Percentiles rank a stretch among this genome's conserved stretches.
These are phyloP conservation scores for Buphagus erythrorhynchus DNA, from an alignment of 2,797 vertebrate genomes.

Conservation along the genomic window DNA sequence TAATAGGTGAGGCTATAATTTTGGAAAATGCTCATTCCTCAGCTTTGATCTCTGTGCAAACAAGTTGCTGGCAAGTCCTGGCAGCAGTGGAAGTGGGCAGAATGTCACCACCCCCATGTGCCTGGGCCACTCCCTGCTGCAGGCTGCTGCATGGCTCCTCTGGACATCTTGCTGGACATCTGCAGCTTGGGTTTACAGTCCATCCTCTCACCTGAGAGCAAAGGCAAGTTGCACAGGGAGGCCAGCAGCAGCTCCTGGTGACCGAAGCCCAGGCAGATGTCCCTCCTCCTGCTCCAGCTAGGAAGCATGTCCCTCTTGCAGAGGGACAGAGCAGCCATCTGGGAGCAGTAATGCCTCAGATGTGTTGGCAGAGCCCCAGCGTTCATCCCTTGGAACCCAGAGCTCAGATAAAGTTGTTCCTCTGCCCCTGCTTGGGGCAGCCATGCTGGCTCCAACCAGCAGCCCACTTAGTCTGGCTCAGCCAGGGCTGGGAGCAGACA, in stretches of 20 bases:
- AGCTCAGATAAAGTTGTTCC: neutral
- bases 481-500: rapidly evolving
- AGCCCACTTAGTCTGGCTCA: neutral
- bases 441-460: neutral
- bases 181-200: neutral
- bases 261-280: neutral
- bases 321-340: neutral
- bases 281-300: neutral
- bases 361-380: neutral
- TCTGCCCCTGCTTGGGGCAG: neutral
- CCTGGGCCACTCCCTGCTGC: neutral
- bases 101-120: neutral
- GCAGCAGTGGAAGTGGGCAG: neutral
- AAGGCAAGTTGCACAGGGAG: neutral
- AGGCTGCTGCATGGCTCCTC: neutral
- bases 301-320: neutral
- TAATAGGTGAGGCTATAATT: neutral
- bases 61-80: neutral
- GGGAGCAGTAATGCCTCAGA: rapidly evolving
- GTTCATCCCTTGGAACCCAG: neutral
- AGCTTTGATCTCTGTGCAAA: neutral
- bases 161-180: neutral
- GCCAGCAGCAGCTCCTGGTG: neutral
- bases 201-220: neutral
- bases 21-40: neutral